Evolutionary conservation across 2,113 vertebrate genomes (phyloP), one percentile per base, ranked within the genome.

Genomic region (Trematomus loennbergii): DNA sequence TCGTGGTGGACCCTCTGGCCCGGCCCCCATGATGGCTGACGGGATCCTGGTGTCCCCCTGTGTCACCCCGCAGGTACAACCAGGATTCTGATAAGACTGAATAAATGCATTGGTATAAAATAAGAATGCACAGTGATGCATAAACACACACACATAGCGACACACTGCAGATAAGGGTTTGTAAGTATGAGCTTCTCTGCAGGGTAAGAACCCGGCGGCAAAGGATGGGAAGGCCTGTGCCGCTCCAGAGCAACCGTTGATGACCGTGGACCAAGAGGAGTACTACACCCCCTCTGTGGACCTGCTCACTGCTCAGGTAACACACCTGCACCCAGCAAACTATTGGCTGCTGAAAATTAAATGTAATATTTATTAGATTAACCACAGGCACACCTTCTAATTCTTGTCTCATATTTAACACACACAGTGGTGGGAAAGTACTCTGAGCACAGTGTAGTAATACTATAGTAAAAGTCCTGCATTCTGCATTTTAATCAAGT

Each of bases 261-360:
- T 93, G 80, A 93, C 93, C 0, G 89, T 93, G 66, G 90, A 96
- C 82, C 95, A 93, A 2, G 96, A 97, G 8, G 94, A 97, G 55
- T 96, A 97, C 76, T 99, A 96, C 87, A 98, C 98, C 82, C n/a
- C 98, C 8, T 98, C 97, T 15, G 96, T 99, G 2, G 97, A 99
- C 92, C 96, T 99, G 54, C 96, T 99, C 22, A 99, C 97, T 5
- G 97, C 98, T 10, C 98, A 99, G 97, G 98, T 99, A 79, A 61
- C 1, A 8, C 18, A 50, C 50, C 58, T 53, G 3, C 33, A 40
- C 0, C 72, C 17, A n/a, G 12, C 3, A 55, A n/a, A 55, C 12
- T 3, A 29, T 29, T 29, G 25, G 25, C 25, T 29, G 25, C 25
- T 68, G 52, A 20, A 6, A 5, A 16, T 43, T 1, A 3, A 10